Percentiles rank a stretch among this genome's conserved stretches.
These are phyloP conservation scores for Cynopterus brachyotis DNA, from an alignment of 2,113 vertebrate genomes.

Conservation along the genomic window DNA sequence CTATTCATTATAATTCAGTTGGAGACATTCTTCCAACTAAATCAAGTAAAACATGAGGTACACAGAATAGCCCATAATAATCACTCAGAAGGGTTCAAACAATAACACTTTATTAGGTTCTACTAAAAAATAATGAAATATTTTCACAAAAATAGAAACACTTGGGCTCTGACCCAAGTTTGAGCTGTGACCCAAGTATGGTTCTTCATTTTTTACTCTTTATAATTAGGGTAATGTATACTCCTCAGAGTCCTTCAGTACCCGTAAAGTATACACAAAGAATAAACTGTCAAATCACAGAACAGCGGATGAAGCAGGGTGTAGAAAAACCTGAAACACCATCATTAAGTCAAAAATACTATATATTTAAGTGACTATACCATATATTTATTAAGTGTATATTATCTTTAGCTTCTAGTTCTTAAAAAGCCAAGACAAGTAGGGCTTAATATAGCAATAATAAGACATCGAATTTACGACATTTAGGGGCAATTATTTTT, in stretches of 20 bases:
- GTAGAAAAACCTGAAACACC: neutral
- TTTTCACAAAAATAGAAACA: constrained; percentile 51
- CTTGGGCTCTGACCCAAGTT: neutral
- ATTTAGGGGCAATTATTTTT: constrained; percentile 18
- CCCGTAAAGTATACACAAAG: neutral
- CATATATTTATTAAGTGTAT: constrained; percentile 31
- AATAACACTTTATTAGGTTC: neutral
- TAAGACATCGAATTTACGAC: neutral
- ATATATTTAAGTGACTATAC: constrained; percentile 41
- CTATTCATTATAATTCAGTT: constrained; percentile 31
- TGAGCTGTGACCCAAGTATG: neutral
- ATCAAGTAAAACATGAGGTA: neutral
- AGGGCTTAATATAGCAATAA: constrained; percentile 28
- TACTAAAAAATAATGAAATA: constrained; percentile 11
- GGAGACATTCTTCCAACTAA: constrained; percentile 57
- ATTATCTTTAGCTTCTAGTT: constrained; percentile 36
- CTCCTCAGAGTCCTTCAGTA: neutral
- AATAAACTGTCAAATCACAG: neutral
- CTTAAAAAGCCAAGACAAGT: constrained; percentile 14
- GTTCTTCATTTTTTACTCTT: neutral
- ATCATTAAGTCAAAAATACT: constrained; percentile 39
- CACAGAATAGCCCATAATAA: neutral
- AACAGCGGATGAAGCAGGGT: neutral
- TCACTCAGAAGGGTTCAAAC: constrained; percentile 5
- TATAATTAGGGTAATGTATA: neutral